Base-by-base conservation (phyloP, 2,113 vertebrate genomes). In the Chlorocebus sabaeus region DNA sequence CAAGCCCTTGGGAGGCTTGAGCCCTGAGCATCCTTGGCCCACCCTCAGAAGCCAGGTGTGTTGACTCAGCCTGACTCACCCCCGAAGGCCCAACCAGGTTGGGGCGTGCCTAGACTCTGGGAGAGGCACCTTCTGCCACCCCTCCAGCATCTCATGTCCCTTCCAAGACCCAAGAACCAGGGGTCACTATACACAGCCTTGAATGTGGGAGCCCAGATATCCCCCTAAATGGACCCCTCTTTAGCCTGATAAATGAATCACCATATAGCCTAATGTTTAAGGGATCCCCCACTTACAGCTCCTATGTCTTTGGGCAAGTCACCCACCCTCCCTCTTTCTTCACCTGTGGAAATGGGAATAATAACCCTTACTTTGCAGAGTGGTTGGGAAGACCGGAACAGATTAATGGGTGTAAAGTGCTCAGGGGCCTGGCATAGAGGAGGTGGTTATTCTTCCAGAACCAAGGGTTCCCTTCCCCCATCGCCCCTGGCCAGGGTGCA, bases 31-130 rank as follows among this genome's bases (percentile, higher is more conserved):
- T 78, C 59, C 8, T 35, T 48, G 93, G 52, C 48, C 68, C 83
- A 90, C 79, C 50, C 6, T 75, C 85, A 78, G 59, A 95, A 79
- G 92, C 86, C 78, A 95, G 35, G 68, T 75, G 67, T 75, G 75
- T 43, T 84, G 79, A 97, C 86, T 94, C 93, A 97, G 78, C 38
- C 90, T 95, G 90, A 96, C 84, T 95, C 92, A 96, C 14, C 6
- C 78, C 27, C 81, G 20, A 32, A 12, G 85, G 27, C 67, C 85
- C 85, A 96, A 80, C 67, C 64, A 67, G 59, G 76, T 55, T 50
- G 45, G 57, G 40, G 43, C 94, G 43, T 90, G 81, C 45, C 81
- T 70, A 96, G 57, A 67, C 9, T 48, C 43, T 22, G 45, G 38
- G 32, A 13, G 13, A 22, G 35, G 50, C 25, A 73, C 45, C 72